phyloP scores from a whole-genome alignment of 2,797 vertebrate genomes.

The Cossypha niveicapilla region DNA sequence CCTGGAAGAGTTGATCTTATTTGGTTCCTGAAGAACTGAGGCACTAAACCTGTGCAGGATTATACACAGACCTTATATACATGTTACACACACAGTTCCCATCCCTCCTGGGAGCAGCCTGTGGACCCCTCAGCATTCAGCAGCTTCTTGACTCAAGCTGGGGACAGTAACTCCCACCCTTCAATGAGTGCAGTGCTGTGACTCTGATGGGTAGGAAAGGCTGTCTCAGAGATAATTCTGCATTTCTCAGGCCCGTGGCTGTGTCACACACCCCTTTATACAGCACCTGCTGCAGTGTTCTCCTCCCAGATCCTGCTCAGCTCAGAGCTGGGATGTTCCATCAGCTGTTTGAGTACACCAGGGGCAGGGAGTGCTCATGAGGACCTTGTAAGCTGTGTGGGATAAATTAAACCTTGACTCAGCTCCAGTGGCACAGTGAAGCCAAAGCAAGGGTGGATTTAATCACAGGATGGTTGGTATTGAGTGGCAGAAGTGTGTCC shows the following conservation, averaged over 20 bases:
- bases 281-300: background rate
- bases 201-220: background rate
- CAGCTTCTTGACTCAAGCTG: background rate
- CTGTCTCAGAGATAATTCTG: background rate
- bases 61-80: background rate
- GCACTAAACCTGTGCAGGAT: background rate
- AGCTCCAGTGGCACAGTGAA: background rate
- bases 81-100: too few relatives aligned
- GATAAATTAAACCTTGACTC: background rate
- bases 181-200: fast-evolving
- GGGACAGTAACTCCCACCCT: background rate
- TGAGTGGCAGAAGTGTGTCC: background rate
- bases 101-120: background rate
- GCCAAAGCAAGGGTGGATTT: background rate
- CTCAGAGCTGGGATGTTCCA: background rate
- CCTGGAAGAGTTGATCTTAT: background rate
- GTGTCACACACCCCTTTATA: background rate
- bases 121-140: background rate
- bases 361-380: fast-evolving
- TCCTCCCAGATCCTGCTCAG: background rate
- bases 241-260: background rate
- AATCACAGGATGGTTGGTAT: background rate
- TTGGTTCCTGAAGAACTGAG: background rate
- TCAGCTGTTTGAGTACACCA: background rate
- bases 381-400: background rate